Base-by-base conservation (phyloP, 1,140 invertebrate genomes). In the Drosophila watanabei region DNA sequence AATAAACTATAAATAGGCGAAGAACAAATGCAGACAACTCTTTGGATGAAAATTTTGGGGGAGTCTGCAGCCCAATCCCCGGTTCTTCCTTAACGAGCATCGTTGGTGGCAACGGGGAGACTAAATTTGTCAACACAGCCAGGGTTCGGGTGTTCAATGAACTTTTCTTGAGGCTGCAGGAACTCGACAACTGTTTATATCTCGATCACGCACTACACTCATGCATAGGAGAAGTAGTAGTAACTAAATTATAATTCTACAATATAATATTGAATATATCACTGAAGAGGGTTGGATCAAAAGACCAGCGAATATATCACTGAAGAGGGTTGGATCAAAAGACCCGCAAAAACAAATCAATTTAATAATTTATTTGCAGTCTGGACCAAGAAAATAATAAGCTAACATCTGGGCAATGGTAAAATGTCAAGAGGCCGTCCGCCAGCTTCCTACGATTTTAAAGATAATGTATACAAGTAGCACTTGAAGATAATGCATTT, bases 1-100 rank as follows among this genome's bases (percentile, higher is more conserved):
- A 73, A 33, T 51, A 33, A 60, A 51, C 68, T 73, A 86, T 57
- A 86, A 87, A 87, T 87, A 87, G 79, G 57, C 70, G 52, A 69
- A 86, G 52, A 69, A 64, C 45, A 56, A 75, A 86, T 79, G 63
- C 57, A 64, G 35, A 24, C 58, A 37, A 54, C 63, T 63, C 33
- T 37, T 24, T 9, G 30, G 60, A 43, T 39, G 43, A 32, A 41
- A 41, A 59, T 35, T 78, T 48, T 18, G 75, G 59, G 80, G 63
- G 64, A 79, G 75, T 24, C 24, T 39, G 51, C 69, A 45, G 33
- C 37, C 24, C 59, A 9, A 57, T 39, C 54, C 11, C 35, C 46
- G 37, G 30, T 41, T 59, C 24, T 41, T 51, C 30, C 24, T 11
- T 33, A 45, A 20, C n/a, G n/a, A 75, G 13, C 46, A 24, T 48